Conservation (phyloP, 2,888 invertebrate species). For the Leptopilina syphax region DNA sequence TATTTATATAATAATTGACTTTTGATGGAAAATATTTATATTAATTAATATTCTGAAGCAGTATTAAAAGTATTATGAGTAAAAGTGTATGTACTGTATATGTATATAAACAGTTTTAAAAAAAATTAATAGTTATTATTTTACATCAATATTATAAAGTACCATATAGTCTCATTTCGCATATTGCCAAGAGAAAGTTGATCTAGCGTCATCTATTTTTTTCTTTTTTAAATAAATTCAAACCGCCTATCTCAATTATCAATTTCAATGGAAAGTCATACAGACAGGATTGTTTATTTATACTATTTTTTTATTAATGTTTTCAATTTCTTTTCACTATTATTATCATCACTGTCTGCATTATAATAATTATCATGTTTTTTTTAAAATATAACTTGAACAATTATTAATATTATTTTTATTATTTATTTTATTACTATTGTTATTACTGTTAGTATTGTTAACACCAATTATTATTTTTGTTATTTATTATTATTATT, state of each 20-base stretch:
- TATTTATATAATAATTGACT: no score
- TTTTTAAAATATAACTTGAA: no score
- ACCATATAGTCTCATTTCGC: not conserved
- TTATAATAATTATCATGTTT: no score
- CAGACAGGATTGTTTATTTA: not conserved
- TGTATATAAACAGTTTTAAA: not conserved
- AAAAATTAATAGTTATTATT: conserved; percentile 30
- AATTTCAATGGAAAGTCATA: not conserved
- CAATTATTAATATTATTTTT: no score
- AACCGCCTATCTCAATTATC: conserved; percentile 11
- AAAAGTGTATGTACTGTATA: not conserved
- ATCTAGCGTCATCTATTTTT: not conserved
- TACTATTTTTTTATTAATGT: not conserved
- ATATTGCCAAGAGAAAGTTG: conserved; percentile 1
- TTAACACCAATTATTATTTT: no score
- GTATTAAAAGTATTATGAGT: conserved; percentile 15
- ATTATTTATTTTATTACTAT: no score
- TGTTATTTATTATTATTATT: no score
- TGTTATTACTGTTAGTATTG: no score
- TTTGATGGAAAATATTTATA: no score
- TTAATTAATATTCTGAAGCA: not conserved
- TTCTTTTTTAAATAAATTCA: not conserved
- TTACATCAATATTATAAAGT: not conserved
- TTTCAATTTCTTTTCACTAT: no score
- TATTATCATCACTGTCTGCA: no score